Evolutionary conservation across 2,888 invertebrate species (phyloP), one percentile per base, ranked within the genome.

Genomic region (Drosophila affinis): DNA sequence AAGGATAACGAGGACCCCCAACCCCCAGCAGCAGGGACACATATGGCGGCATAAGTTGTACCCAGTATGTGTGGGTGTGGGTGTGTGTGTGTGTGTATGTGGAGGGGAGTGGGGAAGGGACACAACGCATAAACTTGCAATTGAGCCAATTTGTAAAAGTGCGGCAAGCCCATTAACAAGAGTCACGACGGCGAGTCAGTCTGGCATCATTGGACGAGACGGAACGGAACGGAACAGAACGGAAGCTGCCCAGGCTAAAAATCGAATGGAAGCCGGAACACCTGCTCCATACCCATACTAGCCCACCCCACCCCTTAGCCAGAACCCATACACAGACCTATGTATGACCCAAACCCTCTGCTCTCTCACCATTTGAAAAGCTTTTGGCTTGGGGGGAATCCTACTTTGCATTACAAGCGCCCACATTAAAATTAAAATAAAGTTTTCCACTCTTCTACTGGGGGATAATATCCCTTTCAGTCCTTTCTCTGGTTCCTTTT

Each of bases 111-210:
- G 12, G 53, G 60, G 29, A 52, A 62, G 51, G 62, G 58, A 57
- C 58, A 59, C 58, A 82, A 87, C 88, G 87, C 89, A 91, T 90
- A 91, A 91, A 91, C 89, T 89, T 90, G 90, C 91, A 92, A 91
- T 91, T 91, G 92, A 91, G 90, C 90, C 91, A 91, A 92, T 91
- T 91, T 91, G 89, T 91, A 88, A 90, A 86, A 90, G 83, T 89
- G 79, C 79, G 82, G 72, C 82, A 80, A 88, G 86, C 81, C 85
- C 87, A 89, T 89, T 89, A 89, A 88, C 82, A 85, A 63, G 75
- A 65, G 56, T 58, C 47, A 47, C 21, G 47, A 29, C 29, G 14
- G 29, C 9, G 29, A 18, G 45, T 49, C 49, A 49, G 45, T 9
- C 24, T 7, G 14, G 39, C 39, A 39, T n/a, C 39, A 39, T 39